phyloP scores from a whole-genome alignment of 2,888 invertebrate genomes.

The Noctua comes region DNA sequence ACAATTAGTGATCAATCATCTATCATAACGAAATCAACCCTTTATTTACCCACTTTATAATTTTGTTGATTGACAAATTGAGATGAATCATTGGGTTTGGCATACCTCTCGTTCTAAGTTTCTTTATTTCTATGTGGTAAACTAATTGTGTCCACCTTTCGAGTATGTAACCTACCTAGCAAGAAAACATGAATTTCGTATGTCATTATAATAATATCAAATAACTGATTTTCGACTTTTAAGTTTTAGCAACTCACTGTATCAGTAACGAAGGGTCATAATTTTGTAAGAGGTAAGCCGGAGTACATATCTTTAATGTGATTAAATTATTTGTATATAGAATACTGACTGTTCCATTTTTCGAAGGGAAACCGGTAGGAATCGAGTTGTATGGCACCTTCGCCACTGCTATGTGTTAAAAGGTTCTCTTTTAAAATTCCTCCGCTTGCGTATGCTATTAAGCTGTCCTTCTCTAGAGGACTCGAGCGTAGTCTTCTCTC shows the following conservation, averaged over 20 bases:
- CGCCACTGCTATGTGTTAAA: background rate
- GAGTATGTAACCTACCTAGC: background rate
- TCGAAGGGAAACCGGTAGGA: no score
- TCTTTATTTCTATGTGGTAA: background rate
- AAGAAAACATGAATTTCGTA: background rate
- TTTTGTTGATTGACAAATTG: constrained; percentile 19
- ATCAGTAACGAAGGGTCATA: no score
- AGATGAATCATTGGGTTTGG: constrained; percentile 23
- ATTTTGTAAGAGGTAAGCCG: no score
- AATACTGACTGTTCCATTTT: no score
- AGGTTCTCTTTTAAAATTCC: background rate
- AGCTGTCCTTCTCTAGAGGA: background rate
- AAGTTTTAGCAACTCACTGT: background rate
- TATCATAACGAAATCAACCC: background rate
- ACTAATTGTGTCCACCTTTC: background rate
- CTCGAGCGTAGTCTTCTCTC: background rate
- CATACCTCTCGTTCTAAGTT: background rate
- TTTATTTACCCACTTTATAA: constrained; percentile 14
- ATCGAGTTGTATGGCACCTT: no score
- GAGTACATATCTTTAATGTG: no score
- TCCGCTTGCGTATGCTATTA: background rate
- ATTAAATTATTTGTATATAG: no score
- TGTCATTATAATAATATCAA: background rate
- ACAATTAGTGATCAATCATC: constrained; percentile 21
- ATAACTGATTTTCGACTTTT: background rate